Evolutionary conservation across 2,888 invertebrate species (phyloP), one percentile per base, ranked within the genome.

Genomic region (Alloscopus bannaensis): DNA sequence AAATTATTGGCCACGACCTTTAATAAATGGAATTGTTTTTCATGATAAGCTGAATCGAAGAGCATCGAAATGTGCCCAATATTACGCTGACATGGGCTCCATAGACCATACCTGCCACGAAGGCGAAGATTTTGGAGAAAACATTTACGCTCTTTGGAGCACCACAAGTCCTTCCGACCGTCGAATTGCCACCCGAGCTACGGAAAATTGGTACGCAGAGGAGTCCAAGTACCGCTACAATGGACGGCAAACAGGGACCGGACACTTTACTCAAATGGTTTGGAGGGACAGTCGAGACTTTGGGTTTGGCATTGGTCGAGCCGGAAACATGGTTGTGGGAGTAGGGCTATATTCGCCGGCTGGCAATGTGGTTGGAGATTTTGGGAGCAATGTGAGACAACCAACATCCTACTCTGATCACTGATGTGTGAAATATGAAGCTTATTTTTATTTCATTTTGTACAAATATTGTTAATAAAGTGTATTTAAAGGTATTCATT

Each of bases 191-290:
- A 28, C 60, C 24, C 16, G 28, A 0, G 50, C 77, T 3, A 65
- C 55, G 4, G 75, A 77, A 13, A 73, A 70, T 36, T 96, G 96
- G 96, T 95, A 93, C 85, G 90, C 91, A 60, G 95, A 95, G 88
- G 92, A 94, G 36, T 90, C 91, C 77, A 89, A 91, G 65, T 83
- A 81, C 60, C 72, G 82, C 60, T 83, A 70, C 28, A 45, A 76
- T 0, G 55, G 68, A n/a, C 73, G 73, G 40, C 81, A 84, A 68
- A 72, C 65, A 11, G 85, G 85, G 18, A 84, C 84, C 16, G 95
- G 95, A n/a, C 95, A 96, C 87, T 95, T 96, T 87, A 93, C 94
- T 0, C 96, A 96, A 89, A 92, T 96, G 83, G 91, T 95, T 28
- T 95, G 95, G 95, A 92, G 92, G 85, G 91, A 91, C 57, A 93